Evolutionary conservation across 2,113 vertebrate species (phyloP), one percentile per base, ranked within the genome.

Genomic region (Peromyscus polionotus): DNA sequence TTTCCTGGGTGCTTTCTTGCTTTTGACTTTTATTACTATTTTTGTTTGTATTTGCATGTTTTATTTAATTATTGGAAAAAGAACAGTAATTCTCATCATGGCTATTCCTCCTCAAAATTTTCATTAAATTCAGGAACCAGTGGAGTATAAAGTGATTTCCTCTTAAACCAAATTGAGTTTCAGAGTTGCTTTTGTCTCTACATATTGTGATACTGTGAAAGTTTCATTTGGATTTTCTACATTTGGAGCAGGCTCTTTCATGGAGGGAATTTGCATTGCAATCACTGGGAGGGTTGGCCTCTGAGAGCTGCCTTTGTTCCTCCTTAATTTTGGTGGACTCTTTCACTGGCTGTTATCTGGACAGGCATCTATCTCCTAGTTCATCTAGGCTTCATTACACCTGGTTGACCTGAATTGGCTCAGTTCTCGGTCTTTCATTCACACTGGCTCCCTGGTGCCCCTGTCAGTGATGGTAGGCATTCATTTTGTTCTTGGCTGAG

Each of bases 381-480:
- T 97, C 88, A 92, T 95, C 80, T 93, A 88, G 75, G 72, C 88
- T 97, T 96, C 75, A 24, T 96, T 80, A 90, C 84, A 48, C 33
- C 51, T 85, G 1, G 31, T 59, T 95, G 91, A 84, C 79, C 76
- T 88, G 80, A 95, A 88, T 85, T 91, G 70, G 59, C 77, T 95
- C 83, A 88, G 63, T 86, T 91, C 51, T 85, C 59, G 89, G 51
- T 93, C 73, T 93, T 96, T 90, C 68, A 90, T 95, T 96, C 5
- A 3, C 45, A 80, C 1, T 7, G 83, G 65, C 87, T 93, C 63
- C 87, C 16, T 5, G 76, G n/a, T 51, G 93, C 42, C 4, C 61
- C 12, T 65, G 81, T 94, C 75, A 72, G 87, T 73, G 70, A 68
- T 0, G 0, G 51, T 54, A 42, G 79, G 61, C 39, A 13, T 90